A percentile compares a stretch with the other conserved stretches of the same genome.
Conservation (phyloP, 2,797 vertebrate species). For the Sebastes steindachneri region DNA sequence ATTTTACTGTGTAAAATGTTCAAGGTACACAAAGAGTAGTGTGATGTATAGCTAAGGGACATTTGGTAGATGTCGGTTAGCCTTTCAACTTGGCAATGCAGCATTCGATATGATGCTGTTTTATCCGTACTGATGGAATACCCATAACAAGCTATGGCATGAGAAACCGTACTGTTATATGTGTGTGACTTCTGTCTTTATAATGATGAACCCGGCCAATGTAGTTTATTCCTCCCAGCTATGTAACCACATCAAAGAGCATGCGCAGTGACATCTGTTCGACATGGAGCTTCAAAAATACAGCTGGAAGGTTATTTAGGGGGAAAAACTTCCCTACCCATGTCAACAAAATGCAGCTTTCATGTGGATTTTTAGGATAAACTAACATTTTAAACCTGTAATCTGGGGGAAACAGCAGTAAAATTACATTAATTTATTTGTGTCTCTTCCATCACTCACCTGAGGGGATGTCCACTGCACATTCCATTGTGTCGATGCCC, state of each 20-base stretch:
- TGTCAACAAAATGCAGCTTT: neutral
- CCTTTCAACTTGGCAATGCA: neutral
- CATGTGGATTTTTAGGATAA: neutral
- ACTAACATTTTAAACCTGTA: neutral
- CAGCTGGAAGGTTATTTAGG: neutral
- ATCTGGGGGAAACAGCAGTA: neutral
- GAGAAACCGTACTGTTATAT: neutral
- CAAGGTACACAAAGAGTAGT: neutral
- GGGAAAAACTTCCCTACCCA: neutral
- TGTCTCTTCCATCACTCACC: conserved; percentile 58
- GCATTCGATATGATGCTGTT: neutral
- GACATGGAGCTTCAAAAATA: neutral
- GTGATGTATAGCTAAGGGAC: neutral
- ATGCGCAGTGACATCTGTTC: neutral
- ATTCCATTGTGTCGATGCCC: conserved; percentile 83
- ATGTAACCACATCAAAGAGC: neutral
- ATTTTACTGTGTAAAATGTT: neutral
- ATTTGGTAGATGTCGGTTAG: neutral
- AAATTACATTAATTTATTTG: neutral
- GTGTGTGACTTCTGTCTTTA: neutral
- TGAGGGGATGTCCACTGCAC: conserved; percentile 76
- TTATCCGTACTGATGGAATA: neutral
- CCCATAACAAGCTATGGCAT: neutral
- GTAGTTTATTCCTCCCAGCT: neutral
- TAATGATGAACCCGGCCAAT: neutral